Evolutionary conservation across 2,113 vertebrate species (phyloP), one percentile per base, ranked within the genome.

Genomic region (Phylloscopus trochiloides): DNA sequence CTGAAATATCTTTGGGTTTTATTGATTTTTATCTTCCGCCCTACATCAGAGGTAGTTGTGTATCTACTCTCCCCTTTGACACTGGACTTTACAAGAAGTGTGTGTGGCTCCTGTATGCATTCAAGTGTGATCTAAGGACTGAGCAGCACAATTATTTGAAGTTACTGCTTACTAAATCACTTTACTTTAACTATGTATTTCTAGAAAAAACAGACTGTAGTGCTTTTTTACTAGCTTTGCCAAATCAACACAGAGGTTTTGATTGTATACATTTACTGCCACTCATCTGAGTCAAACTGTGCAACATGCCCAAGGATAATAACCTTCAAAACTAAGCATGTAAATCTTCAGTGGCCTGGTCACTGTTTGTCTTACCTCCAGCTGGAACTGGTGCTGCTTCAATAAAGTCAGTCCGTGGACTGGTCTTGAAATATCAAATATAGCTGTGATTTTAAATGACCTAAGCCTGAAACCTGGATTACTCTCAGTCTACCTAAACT

Each of bases 231-330:
- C 80, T 20, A 85, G 72, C 55, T 80, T 80, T 79, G 25, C 58
- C 96, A 93, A 97, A 96, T 97, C 94, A 79, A 63, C 95, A 78
- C 42, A 54, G 74, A 94, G 31, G 61, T 95, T 90, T 95, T 94
- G 51, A 61, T 83, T 90, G 38, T 65, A 76, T 38, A 75, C 93
- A 63, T 94, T 91, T 90, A 72, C 78, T 89, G 54, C 61, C 68
- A 40, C 61, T 95, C 65, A 43, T 93, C 25, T 90, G 70, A 96
- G 93, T 96, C 92, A 95, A 52, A 63, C 34, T 61, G 45, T 88
- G 89, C 79, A 79, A 52, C 77, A 88, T 88, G 61, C 75, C 81
- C 91, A 87, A 93, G 52, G 65, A 97, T 92, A 97, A 96, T 83
- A 90, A 78, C 59, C 72, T 97, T 97, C 87, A 96, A 97, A 98